Evolutionary conservation across 2,888 invertebrate genomes (phyloP), one percentile per base, ranked within the genome.

Genomic region (Geotrupes spiniger): DNA sequence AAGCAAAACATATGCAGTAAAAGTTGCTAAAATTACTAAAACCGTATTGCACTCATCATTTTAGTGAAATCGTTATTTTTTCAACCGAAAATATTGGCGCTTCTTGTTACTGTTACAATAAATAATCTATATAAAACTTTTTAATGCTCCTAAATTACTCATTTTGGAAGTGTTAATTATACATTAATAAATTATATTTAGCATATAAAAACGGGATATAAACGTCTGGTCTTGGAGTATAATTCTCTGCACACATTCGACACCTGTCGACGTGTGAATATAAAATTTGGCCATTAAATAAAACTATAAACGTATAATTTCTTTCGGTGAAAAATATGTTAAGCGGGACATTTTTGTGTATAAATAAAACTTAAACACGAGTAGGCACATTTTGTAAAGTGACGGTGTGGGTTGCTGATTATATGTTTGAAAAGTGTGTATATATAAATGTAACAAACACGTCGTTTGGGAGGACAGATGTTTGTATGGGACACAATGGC

Each of bases 391-490:
- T 33, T 33, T 15, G 11, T 33, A 33, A 33, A 33, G 33, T 12
- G 21, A 21, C 41, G 41, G 17, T 12, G 28, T 26, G 11, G 17
- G 15, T 41, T 15, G 33, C 11, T 33, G 33, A 33, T 33, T 33
- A 33, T 39, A 44, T 46, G 49, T 50, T 53, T 53, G 51, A 51
- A 46, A 51, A 54, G 58, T 59, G 49, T 58, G 58, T 57, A 58
- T 59, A 48, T 58, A 58, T 57, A 63, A 63, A 61, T 59, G 63
- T 64, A 65, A 63, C 66, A 63, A 63, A 62, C 57, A 61, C 58
- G 54, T 62, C 59, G 61, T 59, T 60, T 58, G 62, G 64, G 64
- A 65, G 65, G 67, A 68, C 67, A 68, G 67, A 64, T 68, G 68
- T 64, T 53, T 27, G 60, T 57, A 46, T 37, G 51, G 53, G 51